Evolutionary conservation across 2,113 vertebrate genomes (phyloP), one percentile per base, ranked within the genome.

Genomic region (Illadopsis cleaveri): DNA sequence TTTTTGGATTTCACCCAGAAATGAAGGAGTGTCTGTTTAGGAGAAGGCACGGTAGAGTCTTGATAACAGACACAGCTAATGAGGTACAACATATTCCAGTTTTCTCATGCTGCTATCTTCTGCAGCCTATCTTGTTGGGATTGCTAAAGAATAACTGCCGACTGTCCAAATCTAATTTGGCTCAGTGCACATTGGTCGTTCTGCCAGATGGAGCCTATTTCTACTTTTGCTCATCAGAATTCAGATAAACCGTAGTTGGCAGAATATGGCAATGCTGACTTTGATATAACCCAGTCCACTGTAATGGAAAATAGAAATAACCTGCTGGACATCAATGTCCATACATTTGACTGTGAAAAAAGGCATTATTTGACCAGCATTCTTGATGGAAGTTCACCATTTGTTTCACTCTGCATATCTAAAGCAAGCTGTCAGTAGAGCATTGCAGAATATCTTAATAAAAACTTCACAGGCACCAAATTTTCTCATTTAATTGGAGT

Each of bases 41-140:
- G 69, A 75, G 72, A 42, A 93, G 75, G 76, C 65, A n/a, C 58
- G 15, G 20, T 37, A 69, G 71, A 88, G 68, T 60, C 85, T 89
- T 92, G 92, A 91, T 96, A 95, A 95, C 87, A 90, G 75, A 37
- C 37, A 22, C 0, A 0, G 81, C 90, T 95, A 97, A 92, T 86
- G 86, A 91, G 61, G 78, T 85, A 51, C 42, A 91, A 45, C 71
- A 65, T 75, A 90, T 37, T 69, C 92, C 86, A 89, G 60, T 94
- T 92, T 86, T 86, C 82, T 89, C 72, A 61, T 88, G 87, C 72
- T 84, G 56, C 71, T 95, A 84, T 96, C 91, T 89, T 53, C 53
- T 42, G 54, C 61, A 70, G 77, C 66, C 72, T 96, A 27, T 96
- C 86, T 90, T 87, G 38, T 10, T 89, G 80, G 77, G 88, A 85